A percentile compares a stretch with the other conserved stretches of the same genome.
phyloP scores from a whole-genome alignment of 2,113 vertebrate species.

The Festucalex cinctus region DNA sequence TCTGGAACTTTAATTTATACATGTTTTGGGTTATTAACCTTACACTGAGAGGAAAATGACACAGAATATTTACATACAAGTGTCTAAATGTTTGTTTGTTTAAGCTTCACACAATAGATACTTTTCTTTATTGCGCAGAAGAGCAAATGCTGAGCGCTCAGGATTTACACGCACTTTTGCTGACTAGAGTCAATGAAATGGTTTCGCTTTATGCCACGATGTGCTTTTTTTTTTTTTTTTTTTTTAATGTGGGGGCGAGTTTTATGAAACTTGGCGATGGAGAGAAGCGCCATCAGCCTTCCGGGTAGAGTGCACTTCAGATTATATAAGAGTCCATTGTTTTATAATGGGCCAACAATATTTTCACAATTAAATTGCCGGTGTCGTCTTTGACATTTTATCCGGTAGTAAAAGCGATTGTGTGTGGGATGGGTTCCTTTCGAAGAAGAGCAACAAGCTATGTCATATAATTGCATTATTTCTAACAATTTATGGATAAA shows the following conservation, averaged over 20 bases:
- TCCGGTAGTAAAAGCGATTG: neutral
- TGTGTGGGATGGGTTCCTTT: neutral
- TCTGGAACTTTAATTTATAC: neutral
- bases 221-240: neutral
- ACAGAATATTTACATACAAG: neutral
- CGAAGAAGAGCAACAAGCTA: neutral
- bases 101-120: neutral
- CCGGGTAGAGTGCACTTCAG: neutral
- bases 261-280: neutral
- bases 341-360: neutral
- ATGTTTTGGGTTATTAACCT: neutral
- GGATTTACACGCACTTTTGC: neutral
- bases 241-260: neutral
- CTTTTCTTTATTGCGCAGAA: too few relatives aligned
- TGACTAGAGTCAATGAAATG: neutral
- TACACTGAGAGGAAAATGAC: too few relatives aligned
- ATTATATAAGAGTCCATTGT: neutral
- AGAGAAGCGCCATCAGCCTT: neutral
- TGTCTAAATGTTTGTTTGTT: neutral
- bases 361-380: neutral
- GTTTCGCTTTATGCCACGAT: neutral
- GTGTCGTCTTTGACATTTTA: neutral
- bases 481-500: too few relatives aligned
- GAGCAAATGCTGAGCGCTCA: neutral
- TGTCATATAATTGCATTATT: too few relatives aligned